Conservation (phyloP, 2,797 vertebrate species). For the Decapterus maruadsi region DNA sequence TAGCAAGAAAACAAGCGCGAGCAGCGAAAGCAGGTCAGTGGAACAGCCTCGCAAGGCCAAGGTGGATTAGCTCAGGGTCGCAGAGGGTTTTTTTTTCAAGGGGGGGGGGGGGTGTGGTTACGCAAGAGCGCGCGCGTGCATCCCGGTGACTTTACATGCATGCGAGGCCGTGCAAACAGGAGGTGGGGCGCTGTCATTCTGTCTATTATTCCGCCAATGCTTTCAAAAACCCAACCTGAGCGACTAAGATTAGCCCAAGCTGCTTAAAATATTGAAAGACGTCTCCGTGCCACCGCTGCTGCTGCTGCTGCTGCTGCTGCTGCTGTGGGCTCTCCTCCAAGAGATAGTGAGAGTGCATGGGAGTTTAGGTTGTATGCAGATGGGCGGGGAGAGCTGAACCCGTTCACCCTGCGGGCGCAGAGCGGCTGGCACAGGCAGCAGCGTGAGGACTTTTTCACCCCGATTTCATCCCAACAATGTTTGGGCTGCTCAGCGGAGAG, state of each 20-base stretch:
- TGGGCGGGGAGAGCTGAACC: slow-evolving; percentile 73
- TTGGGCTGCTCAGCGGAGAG: slow-evolving; percentile 19
- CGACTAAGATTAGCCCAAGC: slow-evolving; percentile 79
- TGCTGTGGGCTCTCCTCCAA: slow-evolving; percentile 65
- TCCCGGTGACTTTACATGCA: slow-evolving; percentile 22
- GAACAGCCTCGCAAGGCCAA: slow-evolving; percentile 60
- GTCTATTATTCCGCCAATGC: slow-evolving; percentile 64
- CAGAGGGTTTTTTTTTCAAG: neutral
- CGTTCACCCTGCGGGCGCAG: slow-evolving; percentile 67
- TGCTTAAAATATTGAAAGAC: slow-evolving; percentile 83
- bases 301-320: slow-evolving; percentile 36
- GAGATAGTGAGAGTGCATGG: slow-evolving; percentile 54
- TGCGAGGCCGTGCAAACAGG: slow-evolving; percentile 30
- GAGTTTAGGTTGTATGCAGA: slow-evolving; percentile 50
- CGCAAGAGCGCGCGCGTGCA: slow-evolving; percentile 30
- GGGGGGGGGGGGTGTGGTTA: slow-evolving; percentile 29
- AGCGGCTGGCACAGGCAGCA: slow-evolving; percentile 44
- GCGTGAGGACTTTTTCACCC: slow-evolving; percentile 71
- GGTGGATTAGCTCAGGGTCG: slow-evolving; percentile 53
- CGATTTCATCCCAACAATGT: slow-evolving; percentile 75
- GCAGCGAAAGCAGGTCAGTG: slow-evolving; percentile 66
- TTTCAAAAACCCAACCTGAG: slow-evolving; percentile 81
- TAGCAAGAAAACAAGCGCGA: slow-evolving; percentile 12
- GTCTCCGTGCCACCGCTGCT: slow-evolving; percentile 46
- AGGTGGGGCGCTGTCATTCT: slow-evolving; percentile 55